A percentile compares a stretch with the other conserved stretches of the same genome.
Evolutionary conservation across 1,140 invertebrate genomes (phyloP).

Genomic region (Drosophila santomea): DNA sequence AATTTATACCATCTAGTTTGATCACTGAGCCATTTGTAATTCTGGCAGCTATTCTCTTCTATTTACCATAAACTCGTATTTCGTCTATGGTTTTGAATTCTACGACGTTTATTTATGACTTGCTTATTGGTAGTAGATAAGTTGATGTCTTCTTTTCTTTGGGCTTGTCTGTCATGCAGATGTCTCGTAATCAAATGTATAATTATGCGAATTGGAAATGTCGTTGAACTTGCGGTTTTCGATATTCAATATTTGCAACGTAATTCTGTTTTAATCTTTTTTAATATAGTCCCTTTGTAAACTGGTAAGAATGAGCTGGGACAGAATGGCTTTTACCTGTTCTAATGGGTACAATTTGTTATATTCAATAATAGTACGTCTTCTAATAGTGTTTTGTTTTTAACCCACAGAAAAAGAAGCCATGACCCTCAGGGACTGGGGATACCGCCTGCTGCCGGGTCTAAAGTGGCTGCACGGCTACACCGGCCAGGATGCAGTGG

Average conservation of each 20-base stretch:
- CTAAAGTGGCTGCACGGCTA: conserved; percentile 90
- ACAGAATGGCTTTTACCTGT: too few relatives aligned
- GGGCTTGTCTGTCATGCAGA: conserved; percentile 17
- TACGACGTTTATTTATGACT: conserved; percentile 11
- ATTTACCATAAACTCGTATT: conserved; percentile 24
- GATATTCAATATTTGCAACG: not conserved
- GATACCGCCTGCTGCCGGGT: conserved; percentile 86
- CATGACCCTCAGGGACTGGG: conserved; percentile 58
- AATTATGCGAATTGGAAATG: conserved; percentile 35
- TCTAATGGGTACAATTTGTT: not conserved
- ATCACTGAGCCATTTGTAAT: not conserved
- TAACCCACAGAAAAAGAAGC: not conserved
- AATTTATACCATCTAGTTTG: conserved; percentile 1
- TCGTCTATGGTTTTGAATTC: conserved; percentile 6
- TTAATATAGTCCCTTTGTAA: not conserved
- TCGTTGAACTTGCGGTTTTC: conserved; percentile 37
- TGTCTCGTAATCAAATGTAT: conserved; percentile 16
- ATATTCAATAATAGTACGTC: too few relatives aligned
- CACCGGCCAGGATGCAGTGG: conserved; percentile 89
- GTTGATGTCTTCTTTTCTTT: conserved; percentile 12
- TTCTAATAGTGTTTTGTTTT: not conserved
- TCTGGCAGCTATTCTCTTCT: conserved; percentile 3
- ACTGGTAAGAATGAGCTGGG: too few relatives aligned
- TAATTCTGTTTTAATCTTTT: not conserved
- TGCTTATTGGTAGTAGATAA: conserved; percentile 10